phyloP scores from a whole-genome alignment of 2,888 invertebrate species.

The Napeogenes inachia region DNA sequence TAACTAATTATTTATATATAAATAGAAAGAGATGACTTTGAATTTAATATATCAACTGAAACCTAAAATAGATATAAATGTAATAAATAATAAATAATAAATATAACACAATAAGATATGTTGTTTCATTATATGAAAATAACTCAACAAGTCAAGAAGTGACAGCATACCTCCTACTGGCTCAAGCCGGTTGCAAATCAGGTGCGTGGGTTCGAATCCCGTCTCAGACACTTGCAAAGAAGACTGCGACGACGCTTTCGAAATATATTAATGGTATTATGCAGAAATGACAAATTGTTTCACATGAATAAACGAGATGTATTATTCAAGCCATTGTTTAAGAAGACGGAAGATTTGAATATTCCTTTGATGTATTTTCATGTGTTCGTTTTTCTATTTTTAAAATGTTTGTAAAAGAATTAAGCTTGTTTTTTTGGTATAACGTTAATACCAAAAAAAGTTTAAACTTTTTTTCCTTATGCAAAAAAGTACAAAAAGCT shows the following conservation, averaged over 20 bases:
- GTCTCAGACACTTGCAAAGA: constrained; percentile 50
- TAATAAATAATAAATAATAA: constrained; percentile 5
- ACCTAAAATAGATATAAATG: constrained; percentile 3
- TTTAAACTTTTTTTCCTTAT: too few species aligned
- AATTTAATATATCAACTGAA: too few species aligned
- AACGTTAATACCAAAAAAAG: too few species aligned
- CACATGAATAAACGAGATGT: constrained; percentile 32
- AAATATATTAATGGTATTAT: constrained; percentile 60
- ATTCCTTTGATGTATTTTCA: not conserved
- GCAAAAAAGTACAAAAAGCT: too few species aligned
- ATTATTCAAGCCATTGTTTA: constrained; percentile 19
- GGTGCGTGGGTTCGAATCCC: constrained; percentile 67
- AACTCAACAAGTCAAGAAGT: constrained; percentile 16
- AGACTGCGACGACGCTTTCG: constrained; percentile 51
- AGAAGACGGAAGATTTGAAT: not conserved
- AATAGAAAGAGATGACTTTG: too few species aligned
- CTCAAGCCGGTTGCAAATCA: constrained; percentile 57
- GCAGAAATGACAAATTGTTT: constrained; percentile 57
- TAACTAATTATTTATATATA: too few species aligned
- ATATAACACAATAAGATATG: constrained; percentile 8
- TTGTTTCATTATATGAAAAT: constrained; percentile 14
- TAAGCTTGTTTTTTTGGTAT: too few species aligned
- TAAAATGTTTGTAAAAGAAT: too few species aligned
- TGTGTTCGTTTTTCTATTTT: too few species aligned
- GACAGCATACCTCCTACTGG: constrained; percentile 30